Evolutionary conservation across 2,113 vertebrate species (phyloP), one percentile per base, ranked within the genome.

Genomic region (Ammodytes dubius): DNA sequence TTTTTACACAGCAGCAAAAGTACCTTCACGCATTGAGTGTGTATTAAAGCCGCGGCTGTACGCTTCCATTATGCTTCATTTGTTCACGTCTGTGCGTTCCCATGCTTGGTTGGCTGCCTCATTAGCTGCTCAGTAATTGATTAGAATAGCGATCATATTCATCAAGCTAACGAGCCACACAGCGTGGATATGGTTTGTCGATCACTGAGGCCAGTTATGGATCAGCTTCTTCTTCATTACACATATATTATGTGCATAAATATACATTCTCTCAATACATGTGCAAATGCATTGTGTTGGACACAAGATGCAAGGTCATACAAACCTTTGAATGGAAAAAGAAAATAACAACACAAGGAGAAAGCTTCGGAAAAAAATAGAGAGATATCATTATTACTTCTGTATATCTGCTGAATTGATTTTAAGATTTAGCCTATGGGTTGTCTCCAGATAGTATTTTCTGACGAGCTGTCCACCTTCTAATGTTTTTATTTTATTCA

Each of bases 101-200:
- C 37, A 19, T 69, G 76, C 58, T 57, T 65, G 76, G 58, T 54
- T 56, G 42, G 17, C 49, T 64, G 50, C 50, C 81, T 88, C 81
- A 86, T 86, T 85, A 82, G 57, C 58, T 19, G 47, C 43, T 54
- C 67, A 53, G 61, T 47, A 87, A 88, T 87, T 83, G 84, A 89
- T 89, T 60, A 42, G n/a, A 60, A 57, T 64, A 74, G 68, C 4
- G 19, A 27, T 79, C 57, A 70, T 84, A 82, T 82, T 86, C 56
- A 73, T 90, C 82, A 91, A 82, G 75, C 67, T 85, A 88, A 90
- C 87, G 71, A 87, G 88, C 49, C 77, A n/a, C 9, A 13, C 39
- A 46, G 68, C 42, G 14, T 47, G 60, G 74, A 49, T 82, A 66
- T 17, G 66, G 78, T 75, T 6, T 67, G 54, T 69, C 70, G 77